Percentiles rank a stretch among this genome's conserved stretches.
phyloP scores from a whole-genome alignment of 2,888 invertebrate genomes.

The Phymatocera aterrima region DNA sequence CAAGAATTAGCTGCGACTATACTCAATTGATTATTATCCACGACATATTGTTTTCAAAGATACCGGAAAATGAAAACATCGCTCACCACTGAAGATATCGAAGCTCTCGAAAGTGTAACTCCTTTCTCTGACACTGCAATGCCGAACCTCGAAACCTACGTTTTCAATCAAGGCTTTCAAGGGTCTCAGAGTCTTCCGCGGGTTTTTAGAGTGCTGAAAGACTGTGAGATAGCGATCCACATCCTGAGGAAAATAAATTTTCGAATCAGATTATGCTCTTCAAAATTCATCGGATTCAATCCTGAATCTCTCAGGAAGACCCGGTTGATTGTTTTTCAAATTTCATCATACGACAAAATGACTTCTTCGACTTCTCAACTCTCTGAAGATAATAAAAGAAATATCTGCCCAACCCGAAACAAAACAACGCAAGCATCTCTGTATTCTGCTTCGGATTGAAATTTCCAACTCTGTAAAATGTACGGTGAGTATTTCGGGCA shows the following conservation, averaged over 20 bases:
- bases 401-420: too few relatives aligned
- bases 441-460: too few relatives aligned
- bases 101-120: slow-evolving; percentile 74
- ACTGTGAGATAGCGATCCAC: slow-evolving; percentile 82
- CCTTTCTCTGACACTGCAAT: slow-evolving; percentile 79
- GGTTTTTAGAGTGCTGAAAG: slow-evolving; percentile 80
- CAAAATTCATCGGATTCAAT: neutral
- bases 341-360: too few relatives aligned
- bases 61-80: slow-evolving; percentile 48
- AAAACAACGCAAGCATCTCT: too few relatives aligned
- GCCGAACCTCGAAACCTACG: slow-evolving; percentile 79
- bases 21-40: too few relatives aligned
- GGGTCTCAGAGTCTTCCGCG: slow-evolving; percentile 78
- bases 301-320: neutral
- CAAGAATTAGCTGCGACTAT: neutral
- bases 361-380: too few relatives aligned
- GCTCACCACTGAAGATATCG: neutral
- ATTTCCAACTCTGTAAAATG: too few relatives aligned
- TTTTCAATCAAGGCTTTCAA: slow-evolving; percentile 76
- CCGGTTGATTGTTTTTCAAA: too few relatives aligned
- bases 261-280: neutral
- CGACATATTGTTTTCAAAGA: neutral
- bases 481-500: too few relatives aligned
- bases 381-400: too few relatives aligned
- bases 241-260: slow-evolving; percentile 72